These are phyloP conservation scores for Vulpes lagopus DNA, from an alignment of 2,113 vertebrate genomes.

Conservation along the genomic window DNA sequence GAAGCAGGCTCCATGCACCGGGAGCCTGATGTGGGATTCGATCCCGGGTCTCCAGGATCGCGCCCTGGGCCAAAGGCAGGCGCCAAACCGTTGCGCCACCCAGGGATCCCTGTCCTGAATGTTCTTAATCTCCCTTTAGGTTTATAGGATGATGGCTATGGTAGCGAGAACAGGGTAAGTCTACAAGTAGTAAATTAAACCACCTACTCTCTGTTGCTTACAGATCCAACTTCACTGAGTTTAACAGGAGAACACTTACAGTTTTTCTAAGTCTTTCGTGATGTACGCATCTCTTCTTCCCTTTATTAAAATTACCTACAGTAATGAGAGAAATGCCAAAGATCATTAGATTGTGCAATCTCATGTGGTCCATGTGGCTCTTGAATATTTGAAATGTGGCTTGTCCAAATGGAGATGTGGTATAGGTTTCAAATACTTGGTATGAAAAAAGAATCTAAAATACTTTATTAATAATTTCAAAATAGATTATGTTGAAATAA, in stretches of 20 bases:
- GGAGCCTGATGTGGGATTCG: too few relatives aligned
- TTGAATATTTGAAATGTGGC: background rate
- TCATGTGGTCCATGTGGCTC: background rate
- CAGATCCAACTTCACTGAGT: background rate
- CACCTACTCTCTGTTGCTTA: background rate
- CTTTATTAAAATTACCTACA: slow-evolving; percentile 22
- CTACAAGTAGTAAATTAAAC: background rate
- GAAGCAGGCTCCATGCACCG: too few relatives aligned
- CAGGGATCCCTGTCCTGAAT: background rate
- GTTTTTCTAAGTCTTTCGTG: background rate
- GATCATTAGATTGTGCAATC: background rate
- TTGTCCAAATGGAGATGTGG: background rate
- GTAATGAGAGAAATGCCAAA: background rate
- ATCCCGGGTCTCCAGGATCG: too few relatives aligned
- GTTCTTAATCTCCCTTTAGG: background rate
- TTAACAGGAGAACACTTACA: background rate
- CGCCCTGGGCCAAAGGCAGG: too few relatives aligned
- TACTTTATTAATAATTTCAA: slow-evolving; percentile 25
- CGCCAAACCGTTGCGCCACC: too few relatives aligned
- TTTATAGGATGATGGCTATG: background rate
- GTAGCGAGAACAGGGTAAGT: background rate
- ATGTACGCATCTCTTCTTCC: background rate
- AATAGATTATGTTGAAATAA: slow-evolving; percentile 44
- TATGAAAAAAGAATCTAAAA: slow-evolving; percentile 33
- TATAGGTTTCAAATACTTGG: background rate